Conservation (phyloP, 2,888 invertebrate genomes). For the Drosophila pseudotakahashii region DNA sequence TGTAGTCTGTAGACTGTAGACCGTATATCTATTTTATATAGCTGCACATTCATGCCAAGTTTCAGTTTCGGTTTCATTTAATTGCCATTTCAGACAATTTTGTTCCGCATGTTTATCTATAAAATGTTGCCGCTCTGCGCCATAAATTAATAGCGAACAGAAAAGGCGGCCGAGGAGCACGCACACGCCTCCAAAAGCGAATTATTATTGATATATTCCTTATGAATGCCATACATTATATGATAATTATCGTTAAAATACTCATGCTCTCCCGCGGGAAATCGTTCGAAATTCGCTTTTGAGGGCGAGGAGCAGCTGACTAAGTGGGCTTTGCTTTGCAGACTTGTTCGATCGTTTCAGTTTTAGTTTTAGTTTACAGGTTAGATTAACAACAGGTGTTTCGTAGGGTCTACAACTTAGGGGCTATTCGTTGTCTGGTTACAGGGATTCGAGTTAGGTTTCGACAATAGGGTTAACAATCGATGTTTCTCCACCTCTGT, state of each 20-base stretch:
- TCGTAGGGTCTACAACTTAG: slow-evolving; percentile 21
- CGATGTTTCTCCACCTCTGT: background rate
- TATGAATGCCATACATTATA: slow-evolving; percentile 37
- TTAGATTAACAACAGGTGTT: slow-evolving; percentile 10
- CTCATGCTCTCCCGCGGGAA: slow-evolving; percentile 20
- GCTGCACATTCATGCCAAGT: slow-evolving; percentile 47
- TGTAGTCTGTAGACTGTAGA: background rate
- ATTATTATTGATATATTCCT: slow-evolving; percentile 41
- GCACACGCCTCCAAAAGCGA: slow-evolving; percentile 37
- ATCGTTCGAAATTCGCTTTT: slow-evolving; percentile 20
- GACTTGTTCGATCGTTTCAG: slow-evolving; percentile 1
- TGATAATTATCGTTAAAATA: slow-evolving; percentile 47
- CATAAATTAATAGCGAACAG: slow-evolving; percentile 43
- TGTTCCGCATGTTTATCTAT: slow-evolving; percentile 69
- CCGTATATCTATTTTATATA: slow-evolving; percentile 13
- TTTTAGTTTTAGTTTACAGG: background rate
- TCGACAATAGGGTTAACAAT: background rate
- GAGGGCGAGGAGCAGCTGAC: slow-evolving; percentile 5
- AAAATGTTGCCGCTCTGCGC: slow-evolving; percentile 46
- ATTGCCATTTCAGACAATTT: slow-evolving; percentile 68
- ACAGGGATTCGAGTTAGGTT: slow-evolving; percentile 12
- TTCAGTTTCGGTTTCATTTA: slow-evolving; percentile 69
- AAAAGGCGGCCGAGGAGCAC: background rate
- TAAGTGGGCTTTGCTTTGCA: slow-evolving; percentile 9
- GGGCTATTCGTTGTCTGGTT: slow-evolving; percentile 40